phyloP scores from a whole-genome alignment of 1,140 invertebrate species.

The Aporrectodea caliginosa region DNA sequence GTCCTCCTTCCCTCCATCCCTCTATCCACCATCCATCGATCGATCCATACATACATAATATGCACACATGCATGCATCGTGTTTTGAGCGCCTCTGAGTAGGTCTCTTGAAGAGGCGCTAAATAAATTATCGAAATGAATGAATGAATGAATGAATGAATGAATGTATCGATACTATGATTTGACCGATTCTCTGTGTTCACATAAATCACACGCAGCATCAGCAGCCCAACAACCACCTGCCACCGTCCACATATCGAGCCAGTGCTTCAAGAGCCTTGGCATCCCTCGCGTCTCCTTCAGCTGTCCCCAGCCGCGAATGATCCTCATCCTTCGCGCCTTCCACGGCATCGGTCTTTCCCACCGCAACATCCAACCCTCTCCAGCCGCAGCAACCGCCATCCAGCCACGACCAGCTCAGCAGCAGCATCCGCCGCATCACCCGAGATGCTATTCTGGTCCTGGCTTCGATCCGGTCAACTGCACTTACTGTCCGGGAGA shows the following conservation, averaged over 20 bases:
- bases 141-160: slow-evolving; percentile 7
- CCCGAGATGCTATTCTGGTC: slow-evolving; percentile 5
- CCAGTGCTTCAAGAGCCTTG: slow-evolving; percentile 30
- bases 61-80: too few species aligned
- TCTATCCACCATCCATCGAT: too few species aligned
- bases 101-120: too few species aligned
- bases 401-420: background rate
- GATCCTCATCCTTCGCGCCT: slow-evolving; percentile 16
- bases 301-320: background rate
- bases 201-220: too few species aligned
- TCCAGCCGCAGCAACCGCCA: background rate
- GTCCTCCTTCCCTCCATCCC: too few species aligned
- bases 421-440: background rate
- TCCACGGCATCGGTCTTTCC: slow-evolving; percentile 25
- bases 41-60: too few species aligned
- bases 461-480: slow-evolving; percentile 13
- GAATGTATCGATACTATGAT: background rate
- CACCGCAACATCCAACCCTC: background rate
- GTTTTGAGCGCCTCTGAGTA: too few species aligned
- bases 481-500: slow-evolving; percentile 28
- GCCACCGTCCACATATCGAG: slow-evolving; percentile 10
- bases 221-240: too few species aligned
- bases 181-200: too few species aligned
- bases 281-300: slow-evolving; percentile 25
- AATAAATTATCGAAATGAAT: too few species aligned